These are phyloP conservation scores for Cercocebus atys DNA, from an alignment of 2,113 vertebrate species.

Conservation along the genomic window DNA sequence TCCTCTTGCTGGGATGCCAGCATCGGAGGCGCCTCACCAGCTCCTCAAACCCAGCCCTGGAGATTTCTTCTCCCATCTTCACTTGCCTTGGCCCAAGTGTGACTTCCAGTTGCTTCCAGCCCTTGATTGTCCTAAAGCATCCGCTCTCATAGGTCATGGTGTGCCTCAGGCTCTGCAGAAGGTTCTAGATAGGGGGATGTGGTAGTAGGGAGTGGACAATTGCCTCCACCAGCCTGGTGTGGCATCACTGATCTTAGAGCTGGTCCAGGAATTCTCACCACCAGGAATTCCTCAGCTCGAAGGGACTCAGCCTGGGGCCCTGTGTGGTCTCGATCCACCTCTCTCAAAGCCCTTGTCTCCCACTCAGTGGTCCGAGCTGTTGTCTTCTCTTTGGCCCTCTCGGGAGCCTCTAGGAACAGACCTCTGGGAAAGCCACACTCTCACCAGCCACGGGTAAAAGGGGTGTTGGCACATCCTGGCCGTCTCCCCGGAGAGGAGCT, in stretches of 20 bases:
- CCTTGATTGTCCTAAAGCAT: not conserved
- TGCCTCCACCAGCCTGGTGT: no score
- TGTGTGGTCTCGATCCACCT: not conserved
- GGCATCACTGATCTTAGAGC: not conserved
- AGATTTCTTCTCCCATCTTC: not conserved
- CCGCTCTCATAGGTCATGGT: fast-evolving
- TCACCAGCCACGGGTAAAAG: fast-evolving
- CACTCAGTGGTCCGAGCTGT: not conserved
- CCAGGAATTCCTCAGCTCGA: not conserved
- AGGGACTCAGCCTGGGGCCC: not conserved
- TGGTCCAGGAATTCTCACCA: not conserved
- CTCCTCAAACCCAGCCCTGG: no score
- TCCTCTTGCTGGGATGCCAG: not conserved
- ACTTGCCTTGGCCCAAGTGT: not conserved
- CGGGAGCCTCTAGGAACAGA: not conserved
- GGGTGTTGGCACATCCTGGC: not conserved
- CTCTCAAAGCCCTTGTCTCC: not conserved
- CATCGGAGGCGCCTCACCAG: fast-evolving
- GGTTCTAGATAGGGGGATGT: not conserved
- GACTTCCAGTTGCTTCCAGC: not conserved
- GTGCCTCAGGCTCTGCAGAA: not conserved
- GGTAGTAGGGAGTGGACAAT: fast-evolving
- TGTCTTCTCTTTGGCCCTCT: not conserved
- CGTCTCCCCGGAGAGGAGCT: not conserved
- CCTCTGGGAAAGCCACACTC: no score